These are phyloP conservation scores for Eubasilissa splendida DNA, from an alignment of 2,888 invertebrate species.

Conservation along the genomic window DNA sequence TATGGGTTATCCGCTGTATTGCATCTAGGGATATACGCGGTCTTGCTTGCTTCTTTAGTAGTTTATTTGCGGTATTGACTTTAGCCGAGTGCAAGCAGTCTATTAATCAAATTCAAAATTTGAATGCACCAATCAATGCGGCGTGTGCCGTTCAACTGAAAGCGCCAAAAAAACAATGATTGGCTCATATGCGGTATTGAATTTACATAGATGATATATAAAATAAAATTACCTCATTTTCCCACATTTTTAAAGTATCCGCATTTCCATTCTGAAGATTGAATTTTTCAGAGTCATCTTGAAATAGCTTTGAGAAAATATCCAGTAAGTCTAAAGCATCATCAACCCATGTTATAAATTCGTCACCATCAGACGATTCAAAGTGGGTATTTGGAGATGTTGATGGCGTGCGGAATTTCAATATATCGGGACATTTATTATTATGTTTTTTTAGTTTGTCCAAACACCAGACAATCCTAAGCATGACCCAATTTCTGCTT, in stretches of 20 bases:
- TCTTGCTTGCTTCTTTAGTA: no score
- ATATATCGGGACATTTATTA: slow-evolving; percentile 2
- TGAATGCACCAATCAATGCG: no score
- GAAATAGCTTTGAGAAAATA: slow-evolving; percentile 43
- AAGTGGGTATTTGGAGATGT: background rate
- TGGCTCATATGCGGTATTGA: no score
- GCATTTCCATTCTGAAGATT: slow-evolving; percentile 27
- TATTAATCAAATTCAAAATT: no score
- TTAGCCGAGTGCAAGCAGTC: no score
- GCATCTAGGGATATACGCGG: no score
- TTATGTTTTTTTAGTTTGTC: slow-evolving; percentile 33
- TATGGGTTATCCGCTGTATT: no score
- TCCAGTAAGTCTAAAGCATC: slow-evolving; percentile 52
- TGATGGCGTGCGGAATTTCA: background rate
- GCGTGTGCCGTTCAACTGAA: no score
- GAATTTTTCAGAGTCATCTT: slow-evolving; percentile 35
- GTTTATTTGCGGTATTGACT: no score
- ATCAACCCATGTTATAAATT: slow-evolving; percentile 55
- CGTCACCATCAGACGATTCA: slow-evolving; percentile 37
- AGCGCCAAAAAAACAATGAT: no score
- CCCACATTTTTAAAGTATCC: slow-evolving; percentile 39
- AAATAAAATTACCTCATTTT: slow-evolving; percentile 45
- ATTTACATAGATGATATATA: no score
- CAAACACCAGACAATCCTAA: slow-evolving; percentile 51
- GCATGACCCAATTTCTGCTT: slow-evolving; percentile 48